Evolutionary conservation across 2,113 vertebrate genomes (phyloP).

Genomic region (Mungos mungo): DNA sequence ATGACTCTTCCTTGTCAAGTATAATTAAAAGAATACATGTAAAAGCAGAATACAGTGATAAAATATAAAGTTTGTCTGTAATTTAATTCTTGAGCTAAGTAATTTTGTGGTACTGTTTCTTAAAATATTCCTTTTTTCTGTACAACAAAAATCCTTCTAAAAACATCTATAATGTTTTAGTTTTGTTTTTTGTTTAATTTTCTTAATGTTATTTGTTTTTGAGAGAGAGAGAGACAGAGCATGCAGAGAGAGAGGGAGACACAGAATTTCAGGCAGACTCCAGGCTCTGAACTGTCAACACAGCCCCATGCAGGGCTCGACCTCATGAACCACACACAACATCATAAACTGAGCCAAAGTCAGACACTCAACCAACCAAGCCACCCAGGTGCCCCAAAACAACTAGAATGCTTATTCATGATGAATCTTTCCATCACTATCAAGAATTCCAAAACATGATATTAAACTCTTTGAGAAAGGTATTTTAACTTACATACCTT

Average conservation of each 20-base stretch:
- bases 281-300: too few species aligned
- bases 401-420: not conserved
- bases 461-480: not conserved
- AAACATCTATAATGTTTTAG: not conserved
- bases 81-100: slow-evolving; percentile 9
- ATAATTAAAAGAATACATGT: not conserved
- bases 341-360: too few species aligned
- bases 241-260: too few species aligned
- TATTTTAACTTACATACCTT: not conserved
- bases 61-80: not conserved
- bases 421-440: not conserved
- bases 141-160: slow-evolving; percentile 13
- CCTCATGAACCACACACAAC: too few species aligned
- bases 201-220: too few species aligned
- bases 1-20: not conserved
- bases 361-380: too few species aligned
- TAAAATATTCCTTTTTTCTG: not conserved
- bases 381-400: too few species aligned
- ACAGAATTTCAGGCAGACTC: too few species aligned
- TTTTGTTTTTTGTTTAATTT: too few species aligned
- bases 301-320: too few species aligned
- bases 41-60: not conserved
- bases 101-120: not conserved
- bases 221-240: too few species aligned
- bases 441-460: slow-evolving; percentile 11